Conservation (phyloP, 2,797 vertebrate genomes). For the Pangasius sanitwongsei region DNA sequence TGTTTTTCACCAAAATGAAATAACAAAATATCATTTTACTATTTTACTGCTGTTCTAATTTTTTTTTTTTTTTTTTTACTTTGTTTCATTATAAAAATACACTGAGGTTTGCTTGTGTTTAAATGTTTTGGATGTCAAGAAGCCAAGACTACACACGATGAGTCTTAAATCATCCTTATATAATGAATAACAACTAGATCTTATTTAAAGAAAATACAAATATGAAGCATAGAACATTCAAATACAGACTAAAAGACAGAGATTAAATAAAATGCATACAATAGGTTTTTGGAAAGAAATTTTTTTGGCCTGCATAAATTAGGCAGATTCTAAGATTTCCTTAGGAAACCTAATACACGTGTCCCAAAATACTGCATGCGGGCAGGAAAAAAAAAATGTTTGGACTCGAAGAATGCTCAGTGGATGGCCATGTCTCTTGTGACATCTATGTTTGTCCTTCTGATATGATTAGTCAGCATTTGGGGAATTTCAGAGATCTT, state of each 20-base stretch:
- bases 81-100: background rate
- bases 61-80: background rate
- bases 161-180: background rate
- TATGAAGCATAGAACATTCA: background rate
- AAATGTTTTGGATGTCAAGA: background rate
- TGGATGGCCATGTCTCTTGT: background rate
- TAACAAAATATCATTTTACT: background rate
- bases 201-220: background rate
- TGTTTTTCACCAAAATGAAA: too few relatives aligned
- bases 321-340: conserved; percentile 21
- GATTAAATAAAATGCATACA: conserved; percentile 18
- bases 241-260: background rate
- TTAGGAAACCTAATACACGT: background rate
- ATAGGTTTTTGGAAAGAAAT: background rate
- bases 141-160: background rate
- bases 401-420: background rate
- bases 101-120: background rate
- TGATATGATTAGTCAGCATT: conserved; percentile 18
- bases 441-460: background rate
- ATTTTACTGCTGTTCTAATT: background rate
- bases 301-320: conserved; percentile 13
- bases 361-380: background rate
- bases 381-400: background rate
- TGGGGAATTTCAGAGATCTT: background rate
- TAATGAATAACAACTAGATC: background rate